Evolutionary conservation across 92 coral and sea anemone species (phyloP), one percentile per base, ranked within the genome.

Genomic region (Meandrina meandrites): DNA sequence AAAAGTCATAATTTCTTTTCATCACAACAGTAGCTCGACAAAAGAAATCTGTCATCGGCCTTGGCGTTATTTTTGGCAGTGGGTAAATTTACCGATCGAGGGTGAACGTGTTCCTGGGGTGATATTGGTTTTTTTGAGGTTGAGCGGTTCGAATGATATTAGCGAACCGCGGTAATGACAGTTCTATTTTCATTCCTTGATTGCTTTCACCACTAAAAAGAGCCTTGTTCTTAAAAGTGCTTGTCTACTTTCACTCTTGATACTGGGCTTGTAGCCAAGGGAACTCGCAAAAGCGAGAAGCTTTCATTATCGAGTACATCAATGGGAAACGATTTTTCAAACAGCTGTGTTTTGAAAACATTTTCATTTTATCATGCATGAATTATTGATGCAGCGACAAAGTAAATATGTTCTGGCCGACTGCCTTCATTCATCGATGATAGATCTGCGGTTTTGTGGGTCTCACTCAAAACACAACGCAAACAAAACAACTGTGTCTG

Each of bases 301-400:
- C 60, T 81, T 91, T 93, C 90, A 85, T 91, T 91, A 91, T 94
- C 98, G 87, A 45, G 76, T 87, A 74, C 86, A 93, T 94, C 98
- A 91, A 93, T 84, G 86, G 93, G 79, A 79, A 89, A 89, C 81
- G 82, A 91, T 87, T 91, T 48, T 84, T 86, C 67, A 73, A 92
- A 93, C 98, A 94, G 98, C 98, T 94, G 98, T 94, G 92, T 94
- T 94, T 88, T 92, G 80, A 90, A 93, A 94, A 94, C 95, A 94
- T 90, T 92, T 89, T 90, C 94, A 94, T 94, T 94, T 94, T 94
- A 94, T 91, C 98, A 80, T 19, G 75, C 81, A 84, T 94, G 93
- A 92, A 94, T 94, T 84, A 94, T 94, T 94, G 89, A 94, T 86
- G 90, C 75, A 56, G 80, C 94, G 87, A 64, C 93, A 92, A 86